These are phyloP conservation scores for Chrysaora quinquecirrha DNA, from an alignment of 30 jellyfish, hydroid and myxozoan genomes.

Conservation along the genomic window DNA sequence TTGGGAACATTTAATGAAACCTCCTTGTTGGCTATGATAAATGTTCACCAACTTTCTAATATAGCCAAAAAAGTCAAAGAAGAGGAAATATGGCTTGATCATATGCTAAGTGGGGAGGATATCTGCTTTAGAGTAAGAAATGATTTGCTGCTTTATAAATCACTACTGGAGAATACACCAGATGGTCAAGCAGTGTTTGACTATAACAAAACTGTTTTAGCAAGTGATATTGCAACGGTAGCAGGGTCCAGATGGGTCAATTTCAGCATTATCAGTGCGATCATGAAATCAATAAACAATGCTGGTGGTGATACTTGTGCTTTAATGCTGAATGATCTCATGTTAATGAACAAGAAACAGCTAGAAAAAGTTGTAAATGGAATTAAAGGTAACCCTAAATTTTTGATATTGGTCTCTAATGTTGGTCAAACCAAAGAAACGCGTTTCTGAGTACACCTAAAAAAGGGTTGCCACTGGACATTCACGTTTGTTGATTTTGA, in stretches of 20 bases:
- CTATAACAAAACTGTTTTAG: neutral
- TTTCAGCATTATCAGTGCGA: neutral
- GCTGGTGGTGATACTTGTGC: neutral
- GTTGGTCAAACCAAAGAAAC: constrained; percentile 2
- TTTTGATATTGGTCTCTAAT: too few relatives aligned
- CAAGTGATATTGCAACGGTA: neutral
- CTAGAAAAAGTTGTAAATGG: neutral
- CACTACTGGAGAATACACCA: neutral
- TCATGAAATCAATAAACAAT: neutral
- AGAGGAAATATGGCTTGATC: neutral
- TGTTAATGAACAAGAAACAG: neutral
- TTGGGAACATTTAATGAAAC: neutral
- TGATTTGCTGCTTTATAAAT: neutral
- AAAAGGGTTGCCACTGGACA: constrained; percentile 12
- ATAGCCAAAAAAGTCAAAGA: neutral
- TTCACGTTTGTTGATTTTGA: neutral
- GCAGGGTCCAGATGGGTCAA: neutral
- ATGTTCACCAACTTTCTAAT: neutral
- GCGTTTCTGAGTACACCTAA: too few relatives aligned
- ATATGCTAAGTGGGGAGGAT: neutral
- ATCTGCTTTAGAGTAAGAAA: neutral
- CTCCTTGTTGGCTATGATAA: neutral
- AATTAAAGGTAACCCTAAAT: neutral
- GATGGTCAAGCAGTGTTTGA: neutral
- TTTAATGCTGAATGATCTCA: too few relatives aligned